Conservation (phyloP, 1,140 invertebrate genomes). For the Tetramorium parvispinum region DNA sequence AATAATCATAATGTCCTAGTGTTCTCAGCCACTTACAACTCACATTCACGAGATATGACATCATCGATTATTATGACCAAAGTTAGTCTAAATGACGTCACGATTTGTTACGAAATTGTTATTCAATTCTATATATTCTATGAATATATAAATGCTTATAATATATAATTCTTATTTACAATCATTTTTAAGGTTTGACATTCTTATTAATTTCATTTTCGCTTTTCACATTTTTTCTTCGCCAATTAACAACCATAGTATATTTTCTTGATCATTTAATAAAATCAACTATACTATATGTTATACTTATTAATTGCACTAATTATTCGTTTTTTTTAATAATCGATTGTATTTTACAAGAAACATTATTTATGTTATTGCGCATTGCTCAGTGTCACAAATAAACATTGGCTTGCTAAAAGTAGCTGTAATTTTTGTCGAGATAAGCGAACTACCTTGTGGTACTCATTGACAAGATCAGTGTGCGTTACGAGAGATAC, state of each 20-base stretch:
- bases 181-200: neutral
- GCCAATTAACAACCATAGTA: neutral
- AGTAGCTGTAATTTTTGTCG: neutral
- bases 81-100: conserved; percentile 41
- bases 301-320: neutral
- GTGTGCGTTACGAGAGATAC: neutral
- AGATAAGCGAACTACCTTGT: conserved; percentile 16
- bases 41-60: conserved; percentile 59
- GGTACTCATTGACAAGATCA: conserved; percentile 4
- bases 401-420: neutral
- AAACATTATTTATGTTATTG: conserved; percentile 8
- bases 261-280: neutral
- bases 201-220: neutral
- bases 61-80: conserved; percentile 66
- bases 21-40: neutral
- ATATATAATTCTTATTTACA: neutral
- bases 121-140: neutral
- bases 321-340: neutral
- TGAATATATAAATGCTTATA: neutral
- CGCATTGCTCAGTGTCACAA: neutral
- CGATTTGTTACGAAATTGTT: neutral
- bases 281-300: neutral
- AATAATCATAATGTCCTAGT: conserved; percentile 5
- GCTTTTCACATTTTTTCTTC: neutral
- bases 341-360: neutral